Base-by-base conservation (phyloP, 1,140 invertebrate species). In the Drosophila subpulchrella region DNA sequence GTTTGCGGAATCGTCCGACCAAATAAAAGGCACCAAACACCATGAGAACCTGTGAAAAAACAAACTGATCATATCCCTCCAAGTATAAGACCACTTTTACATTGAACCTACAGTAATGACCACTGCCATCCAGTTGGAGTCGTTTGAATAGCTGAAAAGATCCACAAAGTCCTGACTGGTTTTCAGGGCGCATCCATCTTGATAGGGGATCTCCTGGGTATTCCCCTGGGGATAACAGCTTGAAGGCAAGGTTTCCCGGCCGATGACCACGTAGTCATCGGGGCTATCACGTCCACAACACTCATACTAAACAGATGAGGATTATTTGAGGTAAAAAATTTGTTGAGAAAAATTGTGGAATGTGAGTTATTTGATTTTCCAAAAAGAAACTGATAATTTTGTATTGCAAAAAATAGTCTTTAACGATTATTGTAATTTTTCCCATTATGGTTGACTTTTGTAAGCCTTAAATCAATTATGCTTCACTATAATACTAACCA, bases 1-100 rank as follows among this genome's bases (percentile, higher is more conserved):
- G 79, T 50, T 83, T 91, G 44, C 82, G 74, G 73, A 91, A 91
- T 11, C 85, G 89, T 50, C 66, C 59, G 2, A 85, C 80, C 54
- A 91, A 68, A 47, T 81, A 90, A 51, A 91, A 84, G 20, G 77
- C 53, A 32, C 66, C 82, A 30, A 91, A 63, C 30, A 79, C 60
- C 81, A 86, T 63, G 6, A 91, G 17, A 44, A 67, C 75, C 90
- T 91, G 36, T 20, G 81, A 70, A 0, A 41, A 41, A 50, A 36
- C 7, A 34, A 46, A 27, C 8, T 13, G 3, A 13, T 59, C 10
- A 68, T 30, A 13, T 32, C 1, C 4, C 17, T 6, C 13, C 6
- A 8, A 20, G 13, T 42, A 7, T 8, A 1, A 0, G 1, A 30
- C 0, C 2, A 10, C 7, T 3, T 24, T 41, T 10, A 7, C 20